Evolutionary conservation across 2,113 vertebrate genomes (phyloP).

Genomic region (Brachyistius frenatus): DNA sequence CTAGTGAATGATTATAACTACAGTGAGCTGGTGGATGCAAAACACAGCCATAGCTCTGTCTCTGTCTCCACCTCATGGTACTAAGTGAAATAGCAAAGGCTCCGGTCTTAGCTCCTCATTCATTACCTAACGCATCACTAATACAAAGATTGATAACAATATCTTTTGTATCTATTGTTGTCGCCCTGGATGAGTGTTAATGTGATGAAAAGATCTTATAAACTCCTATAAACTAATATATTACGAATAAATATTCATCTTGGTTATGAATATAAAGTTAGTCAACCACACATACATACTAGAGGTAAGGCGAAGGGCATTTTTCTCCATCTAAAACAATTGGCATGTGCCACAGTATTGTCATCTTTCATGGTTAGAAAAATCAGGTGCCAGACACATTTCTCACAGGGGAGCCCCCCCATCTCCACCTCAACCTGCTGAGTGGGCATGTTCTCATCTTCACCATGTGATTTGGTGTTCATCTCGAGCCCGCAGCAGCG

Average conservation of each 20-base stretch:
- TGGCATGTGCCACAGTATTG: constrained; percentile 63
- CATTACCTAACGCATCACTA: constrained; percentile 1
- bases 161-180: constrained; percentile 8
- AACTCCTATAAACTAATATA: neutral
- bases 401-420: constrained; percentile 44
- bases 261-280: constrained; percentile 16
- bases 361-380: constrained; percentile 84
- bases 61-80: constrained; percentile 84
- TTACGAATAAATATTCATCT: constrained; percentile 35
- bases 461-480: constrained; percentile 68
- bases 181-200: neutral
- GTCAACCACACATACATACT: constrained; percentile 8
- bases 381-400: constrained; percentile 79
- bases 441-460: constrained; percentile 77
- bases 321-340: constrained; percentile 73
- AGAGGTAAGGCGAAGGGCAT: constrained; percentile 30
- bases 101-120: neutral
- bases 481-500: constrained; percentile 54
- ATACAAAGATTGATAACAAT: constrained; percentile 12
- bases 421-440: constrained; percentile 72
- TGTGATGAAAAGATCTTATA: neutral
- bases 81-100: constrained; percentile 41
- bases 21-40: constrained; percentile 38
- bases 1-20: constrained; percentile 63
- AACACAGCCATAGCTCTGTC: constrained; percentile 68